Evolutionary conservation across 1,140 invertebrate genomes (phyloP), one percentile per base, ranked within the genome.

Genomic region (Megalonaias nervosa): DNA sequence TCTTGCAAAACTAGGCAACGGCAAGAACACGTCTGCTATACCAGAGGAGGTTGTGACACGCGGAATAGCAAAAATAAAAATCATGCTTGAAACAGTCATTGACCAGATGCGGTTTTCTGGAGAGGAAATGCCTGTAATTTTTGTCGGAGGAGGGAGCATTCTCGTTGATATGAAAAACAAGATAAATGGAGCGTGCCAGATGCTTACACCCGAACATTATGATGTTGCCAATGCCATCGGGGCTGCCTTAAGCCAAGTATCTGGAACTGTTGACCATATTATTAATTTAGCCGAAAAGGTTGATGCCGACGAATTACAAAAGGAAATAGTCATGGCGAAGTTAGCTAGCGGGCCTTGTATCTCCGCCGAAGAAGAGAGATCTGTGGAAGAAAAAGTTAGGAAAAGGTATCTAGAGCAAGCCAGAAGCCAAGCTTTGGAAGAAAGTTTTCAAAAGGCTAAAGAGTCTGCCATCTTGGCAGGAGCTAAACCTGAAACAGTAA

Each of bases 181-280:
- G 19, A 69, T 85, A 57, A 69, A 72, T 4, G 86, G 85, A 15
- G 75, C 82, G 19, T 79, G 71, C 16, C 70, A 80, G 38, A 65
- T 87, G 2, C 67, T 85, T 23, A n/a, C 78, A 14, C 86, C 86
- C 1, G 62, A 81, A 21, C 66, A 86, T 79, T 86, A 71, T 66
- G 80, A 86, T 56, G 87, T 90, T 64, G 88, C 87, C 26, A 90
- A 90, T 79, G 88, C 89, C 14, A 83, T 90, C 13, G 89, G 89
- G 23, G 89, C 89, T 6, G 89, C 88, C 5, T 77, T 90, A 1
- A 84, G 87, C 62, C 85, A 89, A 73, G 81, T 90, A 5, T 82
- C 84, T 26, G 82, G 82, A 12, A 81, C 56, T 60, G 67, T 86
- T 61, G 88, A 89, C 58, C 74, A 71, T 4, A 79, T 88, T 13